Conservation (phyloP, 2,797 vertebrate genomes). For the Trematomus bernacchii region DNA sequence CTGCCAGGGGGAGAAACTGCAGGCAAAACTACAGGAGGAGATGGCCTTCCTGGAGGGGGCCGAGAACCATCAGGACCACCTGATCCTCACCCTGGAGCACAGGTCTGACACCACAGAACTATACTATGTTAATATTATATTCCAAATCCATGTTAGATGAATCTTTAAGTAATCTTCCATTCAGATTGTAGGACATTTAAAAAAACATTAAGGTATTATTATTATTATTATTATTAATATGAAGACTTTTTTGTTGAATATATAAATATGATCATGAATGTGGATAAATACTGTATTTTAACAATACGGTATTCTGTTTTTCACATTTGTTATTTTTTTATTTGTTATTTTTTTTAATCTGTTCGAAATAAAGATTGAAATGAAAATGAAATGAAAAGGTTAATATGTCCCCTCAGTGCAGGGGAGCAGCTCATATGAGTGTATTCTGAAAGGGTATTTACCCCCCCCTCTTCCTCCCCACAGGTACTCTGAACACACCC, state of each 20-base stretch:
- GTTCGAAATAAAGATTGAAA: too few species aligned
- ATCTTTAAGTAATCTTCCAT: background rate
- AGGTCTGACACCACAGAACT: conserved; percentile 72
- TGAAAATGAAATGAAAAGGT: too few species aligned
- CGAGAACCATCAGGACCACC: conserved; percentile 91
- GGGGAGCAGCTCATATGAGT: too few species aligned
- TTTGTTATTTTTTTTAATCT: too few species aligned
- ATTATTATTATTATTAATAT: too few species aligned
- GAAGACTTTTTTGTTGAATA: too few species aligned
- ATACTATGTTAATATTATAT: background rate
- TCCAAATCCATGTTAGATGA: background rate
- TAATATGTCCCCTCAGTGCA: background rate
- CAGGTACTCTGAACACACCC: conserved; percentile 97
- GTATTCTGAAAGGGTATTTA: background rate
- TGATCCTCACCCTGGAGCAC: conserved; percentile 93
- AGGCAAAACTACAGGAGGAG: conserved; percentile 93
- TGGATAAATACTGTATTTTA: too few species aligned
- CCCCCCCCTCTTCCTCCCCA: background rate
- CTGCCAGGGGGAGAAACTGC: conserved; percentile 92
- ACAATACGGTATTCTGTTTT: too few species aligned
- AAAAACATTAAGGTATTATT: background rate
- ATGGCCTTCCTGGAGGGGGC: conserved; percentile 94
- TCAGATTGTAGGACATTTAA: background rate
- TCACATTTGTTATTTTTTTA: too few species aligned
- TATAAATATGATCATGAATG: too few species aligned